Evolutionary conservation across 2,113 vertebrate genomes (phyloP), one percentile per base, ranked within the genome.

Genomic region (Ornithorhynchus anatinus): DNA sequence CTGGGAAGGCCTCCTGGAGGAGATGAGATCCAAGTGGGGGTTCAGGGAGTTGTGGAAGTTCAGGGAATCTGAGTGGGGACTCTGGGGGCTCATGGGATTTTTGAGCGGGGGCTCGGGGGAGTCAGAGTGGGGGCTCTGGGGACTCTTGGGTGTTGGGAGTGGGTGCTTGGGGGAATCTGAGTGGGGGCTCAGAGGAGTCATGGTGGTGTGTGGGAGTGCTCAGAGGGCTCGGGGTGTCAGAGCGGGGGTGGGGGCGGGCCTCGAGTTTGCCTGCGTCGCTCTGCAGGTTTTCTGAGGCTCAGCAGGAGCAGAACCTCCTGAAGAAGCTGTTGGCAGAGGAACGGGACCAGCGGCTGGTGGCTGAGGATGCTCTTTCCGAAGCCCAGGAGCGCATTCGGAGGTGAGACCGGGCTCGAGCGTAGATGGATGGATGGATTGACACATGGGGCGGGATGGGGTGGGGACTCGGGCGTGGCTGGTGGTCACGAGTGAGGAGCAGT

Each of bases 281-380:
- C 35, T 60, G 8, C 82, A 99, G 97, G 76, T 81, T 97, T 65
- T 90, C 94, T 2, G 94, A 96, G 69, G 91, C 94, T 59, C 91
- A 83, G 40, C 81, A 84, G 73, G 91, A 92, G 59, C 57, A 92
- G 62, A 79, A 20, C 0, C 88, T 86, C 16, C 60, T 96, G 4
- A 95, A 96, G 87, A 94, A 96, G 77, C 93, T 94, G 66, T 89
- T 99, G 32, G 89, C 93, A 59, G 94, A 91, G 38, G 93, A 95
- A 13, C 92, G 90, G 50, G 95, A 97, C 40, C 92, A 59, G 61
- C 91, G 96, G 44, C 11, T 82, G 15, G 86, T 84, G n/a, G 82
- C 80, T 2, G 91, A 94, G 74, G 85, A 83, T 19, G 86, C 85
- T 0, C 86, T 92, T 3, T 72, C 77, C 3, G 71, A 47, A 0